phyloP scores from a whole-genome alignment of 2,797 vertebrate species.

The Mormyrops boulengeri region DNA sequence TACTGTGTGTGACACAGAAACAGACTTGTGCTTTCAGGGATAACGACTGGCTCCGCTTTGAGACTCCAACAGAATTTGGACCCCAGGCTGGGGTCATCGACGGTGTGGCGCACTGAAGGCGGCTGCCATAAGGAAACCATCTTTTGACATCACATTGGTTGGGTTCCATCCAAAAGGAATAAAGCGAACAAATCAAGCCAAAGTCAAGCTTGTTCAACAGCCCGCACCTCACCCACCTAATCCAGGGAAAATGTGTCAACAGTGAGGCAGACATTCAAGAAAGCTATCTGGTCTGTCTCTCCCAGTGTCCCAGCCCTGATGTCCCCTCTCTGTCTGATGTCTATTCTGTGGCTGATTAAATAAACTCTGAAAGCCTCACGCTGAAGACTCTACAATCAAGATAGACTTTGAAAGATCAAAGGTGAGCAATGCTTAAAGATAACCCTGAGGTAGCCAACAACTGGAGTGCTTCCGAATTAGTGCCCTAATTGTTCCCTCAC shows the following conservation, averaged over 20 bases:
- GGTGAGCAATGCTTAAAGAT: conserved; percentile 17
- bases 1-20: not conserved
- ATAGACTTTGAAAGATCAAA: conserved; percentile 26
- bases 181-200: not conserved
- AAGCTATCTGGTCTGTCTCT: not conserved
- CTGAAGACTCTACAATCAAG: conserved; percentile 21
- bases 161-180: not conserved
- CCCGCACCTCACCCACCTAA: not conserved
- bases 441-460: not conserved
- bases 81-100: not conserved
- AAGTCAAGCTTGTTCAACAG: not conserved
- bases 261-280: not conserved
- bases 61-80: not conserved
- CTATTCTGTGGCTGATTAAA: not conserved
- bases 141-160: not conserved
- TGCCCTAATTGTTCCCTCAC: conserved; percentile 1
- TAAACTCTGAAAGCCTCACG: conserved; percentile 2
- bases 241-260: not conserved
- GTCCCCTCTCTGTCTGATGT: not conserved
- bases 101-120: not conserved
- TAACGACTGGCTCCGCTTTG: not conserved
- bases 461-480: conserved; percentile 17
- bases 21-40: not conserved
- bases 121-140: not conserved
- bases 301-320: not conserved